Evolutionary conservation across 2,797 vertebrate species (phyloP).

Genomic region (Dermochelys coriacea): DNA sequence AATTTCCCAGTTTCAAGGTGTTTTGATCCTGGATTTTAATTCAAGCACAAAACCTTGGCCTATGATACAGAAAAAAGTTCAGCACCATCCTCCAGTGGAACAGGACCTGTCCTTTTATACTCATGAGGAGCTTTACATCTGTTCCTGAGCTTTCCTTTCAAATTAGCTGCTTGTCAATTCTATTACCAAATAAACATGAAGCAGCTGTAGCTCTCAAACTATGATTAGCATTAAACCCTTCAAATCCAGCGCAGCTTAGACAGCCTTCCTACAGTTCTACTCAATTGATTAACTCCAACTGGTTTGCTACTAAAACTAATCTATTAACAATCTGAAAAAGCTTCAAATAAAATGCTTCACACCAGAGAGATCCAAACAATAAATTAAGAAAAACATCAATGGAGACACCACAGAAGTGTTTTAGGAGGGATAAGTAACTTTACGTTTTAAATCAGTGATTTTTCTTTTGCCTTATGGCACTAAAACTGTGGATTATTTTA

Average conservation of each 20-base stretch:
- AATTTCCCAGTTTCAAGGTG: neutral
- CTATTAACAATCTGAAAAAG: constrained; percentile 64
- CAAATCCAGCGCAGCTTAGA: constrained; percentile 70
- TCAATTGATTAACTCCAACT: constrained; percentile 75
- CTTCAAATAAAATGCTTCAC: constrained; percentile 56
- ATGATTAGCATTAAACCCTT: constrained; percentile 71
- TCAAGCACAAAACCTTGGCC: neutral
- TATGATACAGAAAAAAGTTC: constrained; percentile 14
- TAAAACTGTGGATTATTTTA: constrained; percentile 42
- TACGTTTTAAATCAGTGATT: constrained; percentile 9
- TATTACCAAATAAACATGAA: constrained; percentile 78
- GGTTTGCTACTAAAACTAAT: constrained; percentile 70
- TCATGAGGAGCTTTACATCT: constrained; percentile 66
- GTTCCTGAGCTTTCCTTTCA: constrained; percentile 59
- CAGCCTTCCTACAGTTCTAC: constrained; percentile 61
- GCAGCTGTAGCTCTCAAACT: constrained; percentile 69
- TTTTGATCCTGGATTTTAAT: constrained; percentile 5
- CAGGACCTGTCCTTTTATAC: constrained; percentile 46
- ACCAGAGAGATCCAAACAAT: constrained; percentile 44
- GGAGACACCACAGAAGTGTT: constrained; percentile 26
- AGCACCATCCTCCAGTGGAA: neutral
- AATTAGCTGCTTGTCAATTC: constrained; percentile 74
- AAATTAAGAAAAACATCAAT: constrained; percentile 57
- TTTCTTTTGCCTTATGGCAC: constrained; percentile 55
- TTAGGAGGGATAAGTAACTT: constrained; percentile 54